Conservation (phyloP, 1,140 invertebrate species). For the Drosophila mauritiana region DNA sequence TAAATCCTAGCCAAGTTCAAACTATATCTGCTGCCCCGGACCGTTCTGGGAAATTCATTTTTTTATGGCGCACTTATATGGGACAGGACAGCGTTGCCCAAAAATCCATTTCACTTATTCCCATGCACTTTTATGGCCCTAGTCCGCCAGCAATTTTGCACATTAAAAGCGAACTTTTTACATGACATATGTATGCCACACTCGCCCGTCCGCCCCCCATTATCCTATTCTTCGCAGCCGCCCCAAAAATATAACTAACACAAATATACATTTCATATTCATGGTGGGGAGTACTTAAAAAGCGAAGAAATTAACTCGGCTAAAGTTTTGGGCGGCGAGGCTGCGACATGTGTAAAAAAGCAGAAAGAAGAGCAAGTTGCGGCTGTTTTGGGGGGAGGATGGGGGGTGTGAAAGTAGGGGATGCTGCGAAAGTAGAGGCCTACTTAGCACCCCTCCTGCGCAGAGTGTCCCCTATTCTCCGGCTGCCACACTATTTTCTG, state of each 20-base stretch:
- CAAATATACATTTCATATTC: conserved; percentile 81
- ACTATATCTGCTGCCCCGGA: conserved; percentile 47
- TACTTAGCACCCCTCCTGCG: conserved; percentile 44
- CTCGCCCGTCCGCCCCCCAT: background rate
- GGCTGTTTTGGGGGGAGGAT: conserved; percentile 19
- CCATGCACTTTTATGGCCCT: conserved; percentile 78
- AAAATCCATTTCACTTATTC: conserved; percentile 80
- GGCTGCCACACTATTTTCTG: conserved; percentile 72
- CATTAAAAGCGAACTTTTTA: conserved; percentile 77
- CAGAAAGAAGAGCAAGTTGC: too few species aligned
- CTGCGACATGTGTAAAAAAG: conserved; percentile 52
- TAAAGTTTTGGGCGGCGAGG: conserved; percentile 23
- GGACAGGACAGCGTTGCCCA: conserved; percentile 45
- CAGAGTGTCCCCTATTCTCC: conserved; percentile 27
- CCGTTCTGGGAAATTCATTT: conserved; percentile 39
- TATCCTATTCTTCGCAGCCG: background rate
- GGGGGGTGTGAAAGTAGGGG: background rate
- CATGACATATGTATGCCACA: conserved; percentile 74
- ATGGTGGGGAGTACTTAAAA: conserved; percentile 72
- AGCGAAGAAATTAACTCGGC: conserved; percentile 76
- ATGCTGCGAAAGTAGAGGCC: conserved; percentile 26
- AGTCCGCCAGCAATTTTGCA: conserved; percentile 75
- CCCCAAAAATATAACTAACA: conserved; percentile 66
- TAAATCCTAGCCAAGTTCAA: conserved; percentile 63
- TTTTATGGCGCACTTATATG: conserved; percentile 71